Base-by-base conservation (phyloP, 2,113 vertebrate species). In the Psilopsiagon aurifrons region DNA sequence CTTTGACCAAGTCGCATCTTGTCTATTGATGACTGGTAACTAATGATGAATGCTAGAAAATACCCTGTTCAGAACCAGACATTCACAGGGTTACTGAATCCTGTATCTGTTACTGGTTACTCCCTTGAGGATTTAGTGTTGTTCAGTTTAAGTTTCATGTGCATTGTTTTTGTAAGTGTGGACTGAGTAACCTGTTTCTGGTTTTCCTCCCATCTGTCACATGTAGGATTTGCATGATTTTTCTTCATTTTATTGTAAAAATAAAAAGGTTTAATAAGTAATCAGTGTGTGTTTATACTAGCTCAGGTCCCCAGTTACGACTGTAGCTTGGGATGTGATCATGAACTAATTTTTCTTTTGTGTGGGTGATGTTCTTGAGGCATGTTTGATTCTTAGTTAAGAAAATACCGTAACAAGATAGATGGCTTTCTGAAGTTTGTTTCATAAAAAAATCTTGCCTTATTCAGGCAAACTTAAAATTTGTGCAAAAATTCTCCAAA, bases 241-340 rank as follows among this genome's bases (percentile, higher is more conserved):
- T 51, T 41, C 17, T 54, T 39, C 9, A 20, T 43, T 51, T 54
- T 37, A 4, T 54, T 88, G 39, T 25, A 33, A 63, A 74, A 74
- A 35, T 33, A 5, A 57, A 39, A 33, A 41, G 3, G 5, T 18
- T 64, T 51, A 19, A 57, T n/a, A 80, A 75, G 13, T 29, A 52
- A 29, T 33, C 2, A 3, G 22, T 24, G 22, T 10, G 4, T 60
- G 31, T 86, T 81, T 33, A 9, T 81, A 10, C 22, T 70, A 39
- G 16, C 31, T 88, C 46, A 62, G 13, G n/a, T 66, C 15, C 6
- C 9, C 16, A 10, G 1, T n/a, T 76, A 44, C 0, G 3, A 4
- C 18, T n/a, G 4, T 10, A 47, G n/a, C 14, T 82, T 46, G 28
- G 74, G 66, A 44, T 63, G 13, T 9, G 20, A 55, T 33, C 7